Conservation (phyloP, 2,888 invertebrate species). For the Drosophila affinis region DNA sequence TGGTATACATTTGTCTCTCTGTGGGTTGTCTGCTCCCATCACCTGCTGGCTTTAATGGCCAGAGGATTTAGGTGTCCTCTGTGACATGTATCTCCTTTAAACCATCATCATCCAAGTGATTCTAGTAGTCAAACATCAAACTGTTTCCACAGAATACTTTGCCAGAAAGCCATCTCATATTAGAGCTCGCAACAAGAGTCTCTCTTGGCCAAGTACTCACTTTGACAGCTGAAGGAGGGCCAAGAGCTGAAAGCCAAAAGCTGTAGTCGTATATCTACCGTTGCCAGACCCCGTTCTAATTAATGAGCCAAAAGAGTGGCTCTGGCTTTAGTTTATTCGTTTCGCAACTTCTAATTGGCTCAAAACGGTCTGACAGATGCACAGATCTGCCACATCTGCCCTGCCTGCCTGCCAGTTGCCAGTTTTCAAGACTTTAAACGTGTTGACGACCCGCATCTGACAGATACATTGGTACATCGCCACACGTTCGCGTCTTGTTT, state of each 20-base stretch:
- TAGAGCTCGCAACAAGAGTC: background rate
- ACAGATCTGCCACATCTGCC: constrained; percentile 2
- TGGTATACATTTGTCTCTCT: background rate
- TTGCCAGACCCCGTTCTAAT: constrained; percentile 66
- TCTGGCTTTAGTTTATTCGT: constrained; percentile 27
- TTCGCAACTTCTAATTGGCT: constrained; percentile 45
- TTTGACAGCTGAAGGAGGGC: constrained; percentile 16
- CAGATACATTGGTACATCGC: constrained; percentile 37
- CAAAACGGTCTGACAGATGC: constrained; percentile 27
- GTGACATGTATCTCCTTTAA: background rate
- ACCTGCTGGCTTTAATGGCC: background rate
- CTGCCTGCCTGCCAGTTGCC: constrained; percentile 23
- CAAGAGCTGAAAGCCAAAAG: background rate
- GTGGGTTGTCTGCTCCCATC: background rate
- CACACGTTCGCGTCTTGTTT: constrained; percentile 32
- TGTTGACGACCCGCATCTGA: constrained; percentile 52
- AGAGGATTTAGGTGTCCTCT: background rate
- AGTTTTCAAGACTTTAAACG: constrained; percentile 34
- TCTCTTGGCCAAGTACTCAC: background rate
- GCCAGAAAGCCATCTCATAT: background rate
- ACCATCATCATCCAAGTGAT: background rate
- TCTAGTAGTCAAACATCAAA: no score
- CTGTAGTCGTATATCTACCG: constrained; percentile 39
- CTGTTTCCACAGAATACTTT: no score
- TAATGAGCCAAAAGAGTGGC: constrained; percentile 56